Evolutionary conservation across 1,140 invertebrate genomes (phyloP), one percentile per base, ranked within the genome.

Genomic region (Bombus confusus): DNA sequence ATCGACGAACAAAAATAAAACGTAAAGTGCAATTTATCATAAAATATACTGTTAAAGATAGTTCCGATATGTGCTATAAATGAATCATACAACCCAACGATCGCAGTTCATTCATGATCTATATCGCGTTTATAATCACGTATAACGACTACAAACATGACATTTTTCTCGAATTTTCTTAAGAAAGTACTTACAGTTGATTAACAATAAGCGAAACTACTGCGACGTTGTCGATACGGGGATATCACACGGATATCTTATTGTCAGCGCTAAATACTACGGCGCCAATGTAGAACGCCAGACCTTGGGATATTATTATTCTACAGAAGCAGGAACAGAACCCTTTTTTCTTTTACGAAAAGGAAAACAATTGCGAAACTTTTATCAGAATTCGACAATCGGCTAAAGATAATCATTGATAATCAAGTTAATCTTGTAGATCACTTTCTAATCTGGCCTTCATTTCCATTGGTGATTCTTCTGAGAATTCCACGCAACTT

Each of bases 371-470:
- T 76, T 37, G n/a, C 22, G 57, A 37, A 0, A 39, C 34, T 69
- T 68, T 84, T 64, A 9, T 69, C 34, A 64, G 39, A 69, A 80
- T 87, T 83, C 13, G 34, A 62, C 31, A 72, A 77, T 73, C 52
- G 31, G 15, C 37, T 3, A 28, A 18, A 18, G 75, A 75, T 88
- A 85, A 87, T 89, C 3, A 31, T 71, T 47, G 71, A 82, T 86
- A 82, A 79, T 68, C 39, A 12, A 62, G 22, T 31, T 39, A 78
- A 88, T 77, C 75, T 77, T 25, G 18, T 22, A 41, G 37, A 62
- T 88, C 22, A 31, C 1, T 73, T 69, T 81, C 41, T 66, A 86
- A 77, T 86, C 37, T 86, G 22, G 41, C 34, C 22, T 52, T 84
- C 31, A 64, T 87, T 28, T 80, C 25, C 9, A 72, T 9, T 52